phyloP scores from a whole-genome alignment of 2,888 invertebrate genomes.

The Mythimna albipuncta region DNA sequence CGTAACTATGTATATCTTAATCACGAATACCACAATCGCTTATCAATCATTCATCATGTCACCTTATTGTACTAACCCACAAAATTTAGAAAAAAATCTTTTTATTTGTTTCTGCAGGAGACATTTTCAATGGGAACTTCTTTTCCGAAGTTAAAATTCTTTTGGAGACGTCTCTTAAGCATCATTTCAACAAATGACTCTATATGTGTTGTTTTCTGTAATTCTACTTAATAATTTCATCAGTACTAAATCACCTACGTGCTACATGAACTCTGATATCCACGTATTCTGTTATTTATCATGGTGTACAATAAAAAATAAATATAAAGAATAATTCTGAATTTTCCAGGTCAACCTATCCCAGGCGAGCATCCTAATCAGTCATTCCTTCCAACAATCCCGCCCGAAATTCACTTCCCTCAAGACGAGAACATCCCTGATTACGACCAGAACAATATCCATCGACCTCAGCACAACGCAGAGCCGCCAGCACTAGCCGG shows the following conservation, averaged over 20 bases:
- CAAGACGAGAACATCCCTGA: slow-evolving; percentile 78
- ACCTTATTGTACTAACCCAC: slow-evolving; percentile 51
- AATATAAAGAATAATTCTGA: too few relatives aligned
- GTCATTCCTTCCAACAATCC: slow-evolving; percentile 85
- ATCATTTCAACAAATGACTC: not conserved
- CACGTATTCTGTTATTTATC: too few relatives aligned
- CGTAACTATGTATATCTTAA: not conserved
- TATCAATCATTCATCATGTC: slow-evolving; percentile 32
- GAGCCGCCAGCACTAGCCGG: slow-evolving; percentile 70
- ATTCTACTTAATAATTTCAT: not conserved
- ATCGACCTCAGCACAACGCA: slow-evolving; percentile 73
- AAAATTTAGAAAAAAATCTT: slow-evolving; percentile 13
- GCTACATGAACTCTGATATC: too few relatives aligned
- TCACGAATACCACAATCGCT: slow-evolving; percentile 32
- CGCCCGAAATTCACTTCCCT: slow-evolving; percentile 83
- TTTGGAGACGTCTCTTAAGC: not conserved
- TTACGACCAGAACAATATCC: slow-evolving; percentile 82
- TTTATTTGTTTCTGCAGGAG: not conserved
- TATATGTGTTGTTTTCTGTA: too few relatives aligned
- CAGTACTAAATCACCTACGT: not conserved
- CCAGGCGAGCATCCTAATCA: slow-evolving; percentile 67
- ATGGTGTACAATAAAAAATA: too few relatives aligned
- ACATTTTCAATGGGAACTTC: not conserved
- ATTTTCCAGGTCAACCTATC: slow-evolving; percentile 75
- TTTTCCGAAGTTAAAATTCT: not conserved